A percentile compares a stretch with the other conserved stretches of the same genome.
These are phyloP conservation scores for Pseudochirops cupreus DNA, from an alignment of 2,797 vertebrate species.

Conservation along the genomic window DNA sequence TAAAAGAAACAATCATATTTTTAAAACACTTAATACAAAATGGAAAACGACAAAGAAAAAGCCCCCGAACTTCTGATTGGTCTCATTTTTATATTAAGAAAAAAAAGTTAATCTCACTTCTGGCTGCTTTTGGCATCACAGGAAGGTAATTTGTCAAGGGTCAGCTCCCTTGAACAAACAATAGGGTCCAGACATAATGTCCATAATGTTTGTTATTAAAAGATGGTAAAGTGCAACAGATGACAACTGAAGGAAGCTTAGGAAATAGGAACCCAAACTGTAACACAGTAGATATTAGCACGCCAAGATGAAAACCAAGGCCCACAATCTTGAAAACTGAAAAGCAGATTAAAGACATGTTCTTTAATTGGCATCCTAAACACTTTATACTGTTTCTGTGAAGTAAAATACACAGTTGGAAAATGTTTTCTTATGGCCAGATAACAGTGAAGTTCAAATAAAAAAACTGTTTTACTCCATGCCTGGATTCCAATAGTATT, in stretches of 20 bases:
- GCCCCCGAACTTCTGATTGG: constrained; percentile 62
- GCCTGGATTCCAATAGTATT: not conserved
- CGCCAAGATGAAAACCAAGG: constrained; percentile 25
- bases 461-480: constrained; percentile 55
- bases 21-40: constrained; percentile 53
- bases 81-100: constrained; percentile 64
- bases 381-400: not conserved
- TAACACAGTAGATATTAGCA: constrained; percentile 52
- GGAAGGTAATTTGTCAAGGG: constrained; percentile 83
- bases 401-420: constrained; percentile 22
- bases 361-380: constrained; percentile 62
- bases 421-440: constrained; percentile 29
- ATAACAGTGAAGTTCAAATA: constrained; percentile 67
- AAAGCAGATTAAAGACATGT: constrained; percentile 57
- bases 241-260: constrained; percentile 79
- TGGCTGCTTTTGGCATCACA: constrained; percentile 82
- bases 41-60: constrained; percentile 67
- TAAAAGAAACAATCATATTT: constrained; percentile 57
- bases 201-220: constrained; percentile 75
- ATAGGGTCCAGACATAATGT: constrained; percentile 77
- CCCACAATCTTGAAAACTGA: constrained; percentile 55
- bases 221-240: constrained; percentile 77
- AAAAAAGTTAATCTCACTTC: constrained; percentile 63
- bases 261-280: constrained; percentile 58
- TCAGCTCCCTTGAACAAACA: constrained; percentile 83